These are phyloP conservation scores for Cepphus grylle DNA, from an alignment of 2,113 vertebrate genomes.

Conservation along the genomic window DNA sequence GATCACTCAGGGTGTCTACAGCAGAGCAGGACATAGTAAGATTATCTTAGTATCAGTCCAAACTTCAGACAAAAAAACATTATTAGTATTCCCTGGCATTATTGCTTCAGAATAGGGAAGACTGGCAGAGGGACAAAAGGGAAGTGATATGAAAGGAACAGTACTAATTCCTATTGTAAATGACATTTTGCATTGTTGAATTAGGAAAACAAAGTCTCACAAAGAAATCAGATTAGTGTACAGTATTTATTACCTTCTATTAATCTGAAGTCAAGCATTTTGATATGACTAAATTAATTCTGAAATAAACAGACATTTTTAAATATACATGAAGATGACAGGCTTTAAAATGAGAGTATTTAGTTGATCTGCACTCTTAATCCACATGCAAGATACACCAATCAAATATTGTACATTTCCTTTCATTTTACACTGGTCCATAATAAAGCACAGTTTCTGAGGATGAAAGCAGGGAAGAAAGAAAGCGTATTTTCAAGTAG, in stretches of 20 bases:
- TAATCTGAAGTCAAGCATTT: slow-evolving; percentile 55
- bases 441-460: slow-evolving; percentile 20
- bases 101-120: not conserved
- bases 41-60: not conserved
- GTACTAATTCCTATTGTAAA: not conserved
- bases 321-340: slow-evolving; percentile 51
- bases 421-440: slow-evolving; percentile 23
- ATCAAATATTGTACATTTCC: slow-evolving; percentile 51
- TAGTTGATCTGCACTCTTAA: slow-evolving; percentile 48
- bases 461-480: not conserved
- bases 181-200: not conserved
- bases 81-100: not conserved
- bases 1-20: not conserved
- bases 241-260: slow-evolving; percentile 72
- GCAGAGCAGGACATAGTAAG: not conserved
- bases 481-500: slow-evolving; percentile 12
- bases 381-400: slow-evolving; percentile 67
- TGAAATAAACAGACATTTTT: slow-evolving; percentile 56
- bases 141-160: not conserved
- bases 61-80: not conserved
- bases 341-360: slow-evolving; percentile 36
- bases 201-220: slow-evolving; percentile 36
- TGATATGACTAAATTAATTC: slow-evolving; percentile 59
- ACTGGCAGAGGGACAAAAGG: not conserved
- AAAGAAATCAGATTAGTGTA: slow-evolving; percentile 24